Conservation (phyloP, 2,797 vertebrate genomes). For the Enteromius viviparus region DNA sequence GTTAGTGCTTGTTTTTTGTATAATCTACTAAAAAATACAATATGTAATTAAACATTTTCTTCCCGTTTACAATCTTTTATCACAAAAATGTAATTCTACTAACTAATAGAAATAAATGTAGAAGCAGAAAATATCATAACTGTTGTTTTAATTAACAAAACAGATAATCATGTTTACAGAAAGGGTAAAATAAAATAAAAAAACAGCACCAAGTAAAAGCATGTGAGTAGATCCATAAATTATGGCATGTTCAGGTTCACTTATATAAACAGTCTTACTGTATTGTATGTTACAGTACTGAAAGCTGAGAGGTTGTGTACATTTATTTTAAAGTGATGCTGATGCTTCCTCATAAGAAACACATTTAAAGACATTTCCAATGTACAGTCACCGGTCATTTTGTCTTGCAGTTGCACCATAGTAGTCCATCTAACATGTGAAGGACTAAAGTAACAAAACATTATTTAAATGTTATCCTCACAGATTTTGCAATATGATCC, state of each 20-base stretch:
- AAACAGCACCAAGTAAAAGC: slow-evolving; percentile 54
- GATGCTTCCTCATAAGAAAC: slow-evolving; percentile 6
- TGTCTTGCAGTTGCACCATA: slow-evolving; percentile 13
- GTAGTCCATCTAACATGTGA: not conserved
- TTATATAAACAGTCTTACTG: slow-evolving; percentile 24
- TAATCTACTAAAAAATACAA: not conserved
- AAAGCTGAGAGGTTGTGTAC: slow-evolving; percentile 26
- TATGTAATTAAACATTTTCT: not conserved
- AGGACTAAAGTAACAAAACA: not conserved
- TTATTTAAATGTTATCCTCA: not conserved
- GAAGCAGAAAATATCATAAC: slow-evolving; percentile 16
- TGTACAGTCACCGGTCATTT: slow-evolving; percentile 15
- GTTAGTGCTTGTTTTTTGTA: not conserved
- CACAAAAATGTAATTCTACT: not conserved
- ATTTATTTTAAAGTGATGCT: slow-evolving; percentile 14
- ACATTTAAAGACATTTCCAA: not conserved
- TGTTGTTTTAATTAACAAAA: slow-evolving; percentile 57
- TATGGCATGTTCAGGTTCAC: slow-evolving; percentile 25
- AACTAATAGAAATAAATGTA: not conserved
- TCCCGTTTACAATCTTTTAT: not conserved
- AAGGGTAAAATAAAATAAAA: slow-evolving; percentile 34
- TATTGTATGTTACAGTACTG: slow-evolving; percentile 49
- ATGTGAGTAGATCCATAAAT: slow-evolving; percentile 47
- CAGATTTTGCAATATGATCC: not conserved
- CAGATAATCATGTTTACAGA: slow-evolving; percentile 46